Conservation (phyloP, 2,113 vertebrate genomes). For the Platycercus adscitus region DNA sequence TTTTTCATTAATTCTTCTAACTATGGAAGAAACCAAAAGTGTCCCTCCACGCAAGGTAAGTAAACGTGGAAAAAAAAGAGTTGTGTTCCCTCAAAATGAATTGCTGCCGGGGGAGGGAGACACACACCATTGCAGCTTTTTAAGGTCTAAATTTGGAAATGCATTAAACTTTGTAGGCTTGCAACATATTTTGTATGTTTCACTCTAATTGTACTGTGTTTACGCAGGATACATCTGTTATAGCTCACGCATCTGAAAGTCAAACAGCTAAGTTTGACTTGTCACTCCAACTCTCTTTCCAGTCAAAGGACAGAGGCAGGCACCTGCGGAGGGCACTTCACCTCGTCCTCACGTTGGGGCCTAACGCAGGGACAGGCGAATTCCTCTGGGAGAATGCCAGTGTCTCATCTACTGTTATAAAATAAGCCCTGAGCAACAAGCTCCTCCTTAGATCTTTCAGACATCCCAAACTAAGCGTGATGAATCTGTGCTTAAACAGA, state of each 20-base stretch:
- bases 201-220: neutral
- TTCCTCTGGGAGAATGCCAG: neutral
- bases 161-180: neutral
- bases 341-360: fast-evolving
- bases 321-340: neutral
- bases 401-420: neutral
- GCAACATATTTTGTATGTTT: neutral
- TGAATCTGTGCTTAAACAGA: neutral
- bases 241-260: neutral
- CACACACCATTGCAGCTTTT: neutral
- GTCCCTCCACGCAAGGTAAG: neutral
- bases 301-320: neutral
- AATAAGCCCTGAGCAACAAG: fast-evolving
- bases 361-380: neutral
- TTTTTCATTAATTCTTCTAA: neutral
- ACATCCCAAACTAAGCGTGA: fast-evolving
- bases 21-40: neutral
- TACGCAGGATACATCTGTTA: neutral
- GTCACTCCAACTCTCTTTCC: neutral
- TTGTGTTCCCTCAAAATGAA: neutral
- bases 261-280: neutral
- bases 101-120: neutral
- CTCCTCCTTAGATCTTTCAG: neutral
- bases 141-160: slow-evolving; percentile 12
- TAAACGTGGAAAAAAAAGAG: neutral